Base-by-base conservation (phyloP, 1,140 invertebrate species). In the Papilio glaucus region DNA sequence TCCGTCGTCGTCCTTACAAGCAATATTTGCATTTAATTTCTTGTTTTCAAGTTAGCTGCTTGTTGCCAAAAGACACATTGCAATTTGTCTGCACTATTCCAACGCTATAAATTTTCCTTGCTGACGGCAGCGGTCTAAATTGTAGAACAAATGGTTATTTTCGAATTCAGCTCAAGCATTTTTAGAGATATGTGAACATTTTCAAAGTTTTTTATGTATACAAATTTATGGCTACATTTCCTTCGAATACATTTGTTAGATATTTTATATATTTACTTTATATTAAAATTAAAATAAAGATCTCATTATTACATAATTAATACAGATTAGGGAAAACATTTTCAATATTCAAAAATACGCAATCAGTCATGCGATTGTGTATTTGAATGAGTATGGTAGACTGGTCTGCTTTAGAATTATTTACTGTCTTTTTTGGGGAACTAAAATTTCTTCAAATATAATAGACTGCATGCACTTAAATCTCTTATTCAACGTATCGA, bases 131-230 rank as follows among this genome's bases (percentile, higher is more conserved):
- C 49, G 49, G 49, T 57, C 49, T 57, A 57, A 57, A 57, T 57
- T 57, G 49, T 57, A 57, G 49, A 57, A 57, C 49, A 57, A 57
- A 57, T 57, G 49, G 49, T 57, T 57, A 57, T 57, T 57, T 57
- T 57, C 49, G 49, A 57, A 57, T 57, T 57, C 49, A 12, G 49
- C 49, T 57, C 49, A 57, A 57, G 49, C 21, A 24, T 57, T 57
- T 57, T 57, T 57, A 57, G 49, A 57, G 49, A 24, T 57, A 26
- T 57, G 49, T 57, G 49, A 57, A 57, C 9, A 57, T 57, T 57
- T 57, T 24, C 49, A 12, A 21, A 21, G 18, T 13, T 26, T 24
- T 57, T 53, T 53, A 49, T 21, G 10, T 24, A 24, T 24, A 24
- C 4, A 24, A 24, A 57, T 57, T 57, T 57, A 57, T 26, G 10